Conservation (phyloP, 2,888 invertebrate species). For the Drosophila acutilabella region DNA sequence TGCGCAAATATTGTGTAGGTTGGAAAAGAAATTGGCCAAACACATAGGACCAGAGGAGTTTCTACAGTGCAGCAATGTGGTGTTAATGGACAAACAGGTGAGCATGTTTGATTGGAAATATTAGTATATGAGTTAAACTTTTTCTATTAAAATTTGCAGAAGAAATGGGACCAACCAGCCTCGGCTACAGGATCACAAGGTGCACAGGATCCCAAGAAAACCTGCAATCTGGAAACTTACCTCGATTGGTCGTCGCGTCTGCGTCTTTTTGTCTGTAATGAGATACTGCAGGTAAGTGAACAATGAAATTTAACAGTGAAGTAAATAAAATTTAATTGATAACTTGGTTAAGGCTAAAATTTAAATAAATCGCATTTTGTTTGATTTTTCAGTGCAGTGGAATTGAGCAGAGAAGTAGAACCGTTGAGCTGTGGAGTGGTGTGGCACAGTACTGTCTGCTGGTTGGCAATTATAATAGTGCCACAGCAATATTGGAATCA, state of each 20-base stretch:
- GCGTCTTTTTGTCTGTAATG: constrained; percentile 84
- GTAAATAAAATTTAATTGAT: no score
- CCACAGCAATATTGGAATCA: constrained; percentile 84
- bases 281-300: constrained; percentile 82
- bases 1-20: constrained; percentile 84
- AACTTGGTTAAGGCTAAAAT: no score
- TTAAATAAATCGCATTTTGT: no score
- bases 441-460: constrained; percentile 84
- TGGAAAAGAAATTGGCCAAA: constrained; percentile 85
- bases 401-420: constrained; percentile 83
- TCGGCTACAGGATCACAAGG: constrained; percentile 56
- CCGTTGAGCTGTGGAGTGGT: constrained; percentile 84
- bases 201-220: constrained; percentile 84
- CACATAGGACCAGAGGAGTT: constrained; percentile 85
- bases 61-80: constrained; percentile 84
- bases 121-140: neutral
- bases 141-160: constrained; percentile 41
- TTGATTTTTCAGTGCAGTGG: constrained; percentile 76
- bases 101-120: constrained; percentile 6
- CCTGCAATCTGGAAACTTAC: constrained; percentile 85
- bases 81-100: constrained; percentile 84
- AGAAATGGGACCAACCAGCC: constrained; percentile 76
- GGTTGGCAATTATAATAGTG: constrained; percentile 85
- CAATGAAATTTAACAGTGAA: no score
- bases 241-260: constrained; percentile 85